A percentile compares a stretch with the other conserved stretches of the same genome.
phyloP scores from a whole-genome alignment of 2,113 vertebrate genomes.

The Vulpes ferrilata region DNA sequence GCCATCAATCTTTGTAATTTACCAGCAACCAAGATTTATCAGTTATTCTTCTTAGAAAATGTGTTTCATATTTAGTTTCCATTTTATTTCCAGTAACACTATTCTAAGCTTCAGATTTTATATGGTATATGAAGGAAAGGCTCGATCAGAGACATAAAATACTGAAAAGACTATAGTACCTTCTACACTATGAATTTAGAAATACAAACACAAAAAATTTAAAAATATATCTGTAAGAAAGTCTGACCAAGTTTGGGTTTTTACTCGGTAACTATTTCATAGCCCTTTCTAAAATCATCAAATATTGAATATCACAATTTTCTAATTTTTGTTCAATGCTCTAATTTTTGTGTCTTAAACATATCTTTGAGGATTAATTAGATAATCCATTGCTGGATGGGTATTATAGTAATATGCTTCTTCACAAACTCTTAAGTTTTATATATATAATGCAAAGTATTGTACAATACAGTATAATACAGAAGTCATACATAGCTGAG shows the following conservation, averaged over 20 bases:
- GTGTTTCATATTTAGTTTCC: neutral
- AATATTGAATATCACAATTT: slow-evolving; percentile 17
- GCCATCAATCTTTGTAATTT: neutral
- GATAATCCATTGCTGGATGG: neutral
- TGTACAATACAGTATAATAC: neutral
- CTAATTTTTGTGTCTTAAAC: neutral
- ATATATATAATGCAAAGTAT: neutral
- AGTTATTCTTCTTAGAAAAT: slow-evolving; percentile 43
- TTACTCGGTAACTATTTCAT: neutral
- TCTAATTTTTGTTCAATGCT: neutral
- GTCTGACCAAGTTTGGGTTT: neutral
- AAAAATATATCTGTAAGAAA: neutral
- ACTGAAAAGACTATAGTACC: neutral
- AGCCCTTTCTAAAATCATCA: neutral
- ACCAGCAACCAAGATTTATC: neutral
- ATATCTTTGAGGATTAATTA: neutral
- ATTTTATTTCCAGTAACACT: neutral
- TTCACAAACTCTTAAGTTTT: neutral
- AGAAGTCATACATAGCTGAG: neutral
- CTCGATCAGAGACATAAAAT: neutral
- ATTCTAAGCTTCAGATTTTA: neutral
- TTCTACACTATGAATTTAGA: slow-evolving; percentile 1
- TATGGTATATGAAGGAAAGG: neutral
- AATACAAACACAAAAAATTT: neutral
- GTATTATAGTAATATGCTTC: neutral